Conservation (phyloP, 2,888 invertebrate genomes). For the Amiota minor region DNA sequence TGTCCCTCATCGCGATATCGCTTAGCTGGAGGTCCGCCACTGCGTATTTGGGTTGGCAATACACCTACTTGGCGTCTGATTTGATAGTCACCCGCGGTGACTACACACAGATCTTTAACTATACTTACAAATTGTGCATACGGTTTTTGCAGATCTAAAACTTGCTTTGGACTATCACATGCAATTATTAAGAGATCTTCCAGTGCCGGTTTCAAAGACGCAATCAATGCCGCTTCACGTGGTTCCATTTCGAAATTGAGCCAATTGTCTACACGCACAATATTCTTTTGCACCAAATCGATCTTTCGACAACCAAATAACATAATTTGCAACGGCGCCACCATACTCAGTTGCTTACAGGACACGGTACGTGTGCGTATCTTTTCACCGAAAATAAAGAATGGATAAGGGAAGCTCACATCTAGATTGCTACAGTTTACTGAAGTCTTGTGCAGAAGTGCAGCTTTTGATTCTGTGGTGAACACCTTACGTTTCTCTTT, state of each 20-base stretch:
- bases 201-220: constrained; percentile 89
- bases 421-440: constrained; percentile 92
- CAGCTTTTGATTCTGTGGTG: constrained; percentile 95
- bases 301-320: constrained; percentile 90
- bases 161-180: constrained; percentile 85
- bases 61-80: constrained; percentile 76
- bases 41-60: constrained; percentile 65
- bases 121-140: constrained; percentile 78
- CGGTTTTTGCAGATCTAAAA: constrained; percentile 75
- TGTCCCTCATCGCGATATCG: constrained; percentile 51
- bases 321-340: constrained; percentile 92
- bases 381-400: constrained; percentile 99
- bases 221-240: constrained; percentile 84
- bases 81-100: constrained; percentile 84
- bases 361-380: constrained; percentile 95
- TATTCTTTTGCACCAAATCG: constrained; percentile 76
- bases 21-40: constrained; percentile 51
- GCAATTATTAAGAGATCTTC: constrained; percentile 88
- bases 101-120: constrained; percentile 83
- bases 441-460: constrained; percentile 96
- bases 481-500: constrained; percentile 96
- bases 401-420: constrained; percentile 90
- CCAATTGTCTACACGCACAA: constrained; percentile 94
- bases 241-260: constrained; percentile 91
- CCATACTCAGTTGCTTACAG: constrained; percentile 97